Conservation (phyloP, 1,140 invertebrate genomes). For the Hyles vespertilio region DNA sequence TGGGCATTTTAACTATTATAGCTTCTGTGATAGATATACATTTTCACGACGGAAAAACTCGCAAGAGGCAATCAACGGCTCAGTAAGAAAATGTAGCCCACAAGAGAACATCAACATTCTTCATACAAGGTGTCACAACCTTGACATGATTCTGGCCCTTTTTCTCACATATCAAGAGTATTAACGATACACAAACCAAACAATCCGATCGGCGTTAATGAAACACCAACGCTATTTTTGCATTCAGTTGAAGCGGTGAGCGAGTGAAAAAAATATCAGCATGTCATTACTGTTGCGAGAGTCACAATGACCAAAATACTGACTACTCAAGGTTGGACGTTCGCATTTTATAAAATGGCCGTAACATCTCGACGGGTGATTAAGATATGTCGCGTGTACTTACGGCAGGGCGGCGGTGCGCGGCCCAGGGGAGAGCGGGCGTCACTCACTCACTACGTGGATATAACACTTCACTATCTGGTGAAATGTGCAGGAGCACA, state of each 20-base stretch:
- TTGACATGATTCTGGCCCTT: slow-evolving; percentile 45
- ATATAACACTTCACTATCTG: slow-evolving; percentile 57
- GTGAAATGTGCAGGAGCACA: slow-evolving; percentile 39
- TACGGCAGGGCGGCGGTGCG: slow-evolving; percentile 15
- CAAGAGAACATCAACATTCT: slow-evolving; percentile 10
- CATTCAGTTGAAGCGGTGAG: neutral
- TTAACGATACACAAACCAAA: slow-evolving; percentile 30
- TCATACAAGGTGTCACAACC: slow-evolving; percentile 38
- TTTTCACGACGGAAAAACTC: neutral
- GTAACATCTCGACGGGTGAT: slow-evolving; percentile 46
- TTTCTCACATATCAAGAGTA: slow-evolving; percentile 42
- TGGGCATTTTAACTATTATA: too few relatives aligned
- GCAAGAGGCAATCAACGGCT: neutral
- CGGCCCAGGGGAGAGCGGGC: slow-evolving; percentile 16
- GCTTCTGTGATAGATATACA: too few relatives aligned
- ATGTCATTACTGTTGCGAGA: slow-evolving; percentile 31
- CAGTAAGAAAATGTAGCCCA: slow-evolving; percentile 6
- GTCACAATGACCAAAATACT: slow-evolving; percentile 59
- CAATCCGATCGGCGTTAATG: slow-evolving; percentile 12
- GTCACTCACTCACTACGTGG: slow-evolving; percentile 32
- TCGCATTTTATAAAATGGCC: slow-evolving; percentile 61
- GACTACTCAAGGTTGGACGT: slow-evolving; percentile 55
- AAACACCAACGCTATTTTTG: neutral
- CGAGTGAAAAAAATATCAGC: slow-evolving; percentile 10
- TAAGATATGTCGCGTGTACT: slow-evolving; percentile 43